Evolutionary conservation across 2,113 vertebrate genomes (phyloP).

Genomic region (Leptosomus discolor): DNA sequence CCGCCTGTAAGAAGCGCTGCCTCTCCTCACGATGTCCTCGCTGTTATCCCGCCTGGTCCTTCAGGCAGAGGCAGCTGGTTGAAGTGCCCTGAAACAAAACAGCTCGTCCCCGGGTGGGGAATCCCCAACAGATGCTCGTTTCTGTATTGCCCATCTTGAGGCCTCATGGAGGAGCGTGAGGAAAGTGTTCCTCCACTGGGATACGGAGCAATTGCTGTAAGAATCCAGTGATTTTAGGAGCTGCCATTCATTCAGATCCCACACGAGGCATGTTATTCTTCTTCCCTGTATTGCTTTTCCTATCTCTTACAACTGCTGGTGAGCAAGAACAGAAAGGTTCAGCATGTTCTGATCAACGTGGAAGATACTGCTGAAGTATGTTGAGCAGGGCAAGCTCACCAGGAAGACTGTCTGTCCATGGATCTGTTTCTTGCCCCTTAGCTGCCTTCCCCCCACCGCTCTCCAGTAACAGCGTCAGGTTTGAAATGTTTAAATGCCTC

Average conservation of each 20-base stretch:
- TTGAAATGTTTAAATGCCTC: not conserved
- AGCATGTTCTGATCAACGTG: not conserved
- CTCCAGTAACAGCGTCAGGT: not conserved
- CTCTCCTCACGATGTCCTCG: not conserved
- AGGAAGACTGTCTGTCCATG: not conserved
- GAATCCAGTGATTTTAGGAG: not conserved
- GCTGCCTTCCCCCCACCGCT: not conserved
- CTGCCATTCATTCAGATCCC: not conserved
- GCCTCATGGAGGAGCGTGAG: not conserved
- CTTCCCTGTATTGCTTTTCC: not conserved
- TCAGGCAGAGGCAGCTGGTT: not conserved
- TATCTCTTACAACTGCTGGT: not conserved
- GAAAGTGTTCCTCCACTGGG: not conserved
- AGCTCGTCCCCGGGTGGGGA: not conserved
- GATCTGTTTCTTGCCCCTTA: not conserved
- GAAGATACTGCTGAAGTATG: not conserved
- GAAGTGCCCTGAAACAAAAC: not conserved
- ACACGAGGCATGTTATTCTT: not conserved
- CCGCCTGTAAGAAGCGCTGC: not conserved
- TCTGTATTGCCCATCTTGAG: not conserved
- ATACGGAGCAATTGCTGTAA: not conserved
- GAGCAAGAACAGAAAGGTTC: not conserved
- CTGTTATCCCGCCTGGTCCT: not conserved
- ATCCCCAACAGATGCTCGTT: rapidly evolving
- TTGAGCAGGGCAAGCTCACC: not conserved